Evolutionary conservation across 2,113 vertebrate species (phyloP).

Genomic region (Barnardius zonarius): DNA sequence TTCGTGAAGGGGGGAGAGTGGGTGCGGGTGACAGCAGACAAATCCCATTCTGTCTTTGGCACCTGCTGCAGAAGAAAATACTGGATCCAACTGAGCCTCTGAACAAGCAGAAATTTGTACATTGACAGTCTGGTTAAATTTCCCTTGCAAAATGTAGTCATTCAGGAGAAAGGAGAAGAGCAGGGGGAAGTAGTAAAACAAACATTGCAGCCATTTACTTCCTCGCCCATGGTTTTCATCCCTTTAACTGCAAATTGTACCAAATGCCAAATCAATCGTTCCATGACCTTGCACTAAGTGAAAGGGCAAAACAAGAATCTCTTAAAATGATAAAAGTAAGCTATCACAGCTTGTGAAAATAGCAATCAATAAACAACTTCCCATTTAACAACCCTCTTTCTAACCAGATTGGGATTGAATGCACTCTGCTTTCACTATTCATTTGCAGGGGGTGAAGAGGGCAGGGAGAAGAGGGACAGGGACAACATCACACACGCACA

Average conservation of each 20-base stretch:
- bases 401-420: background rate
- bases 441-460: background rate
- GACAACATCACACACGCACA: background rate
- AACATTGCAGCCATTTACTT: background rate
- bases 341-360: background rate
- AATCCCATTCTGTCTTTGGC: background rate
- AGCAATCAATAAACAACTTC: slow-evolving; percentile 44
- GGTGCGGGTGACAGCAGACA: background rate
- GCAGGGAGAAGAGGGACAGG: background rate
- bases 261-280: slow-evolving; percentile 39
- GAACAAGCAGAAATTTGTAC: background rate
- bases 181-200: background rate
- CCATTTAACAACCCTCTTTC: background rate
- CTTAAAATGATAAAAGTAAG: slow-evolving; percentile 29
- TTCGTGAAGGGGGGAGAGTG: background rate
- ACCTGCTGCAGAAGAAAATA: background rate
- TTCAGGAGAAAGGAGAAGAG: background rate
- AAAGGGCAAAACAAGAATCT: slow-evolving; percentile 37
- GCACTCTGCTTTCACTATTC: background rate
- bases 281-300: slow-evolving; percentile 36
- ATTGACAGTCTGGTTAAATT: background rate
- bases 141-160: background rate
- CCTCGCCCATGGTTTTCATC: background rate
- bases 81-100: background rate
- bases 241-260: slow-evolving; percentile 7